These are phyloP conservation scores for Leucozona laternaria DNA, from an alignment of 2,888 invertebrate genomes.

Conservation along the genomic window DNA sequence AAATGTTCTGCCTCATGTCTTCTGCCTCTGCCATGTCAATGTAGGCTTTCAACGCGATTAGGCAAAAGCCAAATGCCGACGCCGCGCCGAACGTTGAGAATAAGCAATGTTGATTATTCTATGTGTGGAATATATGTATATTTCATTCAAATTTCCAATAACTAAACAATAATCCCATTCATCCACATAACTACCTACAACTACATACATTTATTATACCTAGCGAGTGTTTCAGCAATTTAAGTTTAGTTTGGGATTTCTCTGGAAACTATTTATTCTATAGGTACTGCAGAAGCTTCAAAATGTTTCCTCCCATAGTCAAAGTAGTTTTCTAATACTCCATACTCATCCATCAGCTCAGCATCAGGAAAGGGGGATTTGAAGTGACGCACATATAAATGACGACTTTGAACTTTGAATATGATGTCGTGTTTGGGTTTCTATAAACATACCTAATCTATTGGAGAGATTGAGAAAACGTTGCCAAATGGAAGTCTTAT, in stretches of 20 bases:
- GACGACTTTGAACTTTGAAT: background rate
- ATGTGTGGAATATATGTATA: background rate
- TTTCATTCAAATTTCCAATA: slow-evolving; percentile 10
- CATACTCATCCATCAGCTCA: background rate
- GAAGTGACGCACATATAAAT: background rate
- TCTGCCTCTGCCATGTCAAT: background rate
- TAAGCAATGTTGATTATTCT: background rate
- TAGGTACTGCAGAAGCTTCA: background rate
- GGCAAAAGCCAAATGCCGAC: background rate
- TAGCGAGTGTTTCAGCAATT: background rate
- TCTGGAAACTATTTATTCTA: background rate
- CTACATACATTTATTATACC: no score
- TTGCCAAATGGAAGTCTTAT: background rate
- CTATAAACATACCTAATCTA: no score
- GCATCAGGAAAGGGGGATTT: background rate
- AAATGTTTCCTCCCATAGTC: background rate
- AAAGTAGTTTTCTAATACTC: background rate
- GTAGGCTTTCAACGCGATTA: slow-evolving; percentile 6
- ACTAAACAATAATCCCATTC: slow-evolving; percentile 4
- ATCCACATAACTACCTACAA: background rate
- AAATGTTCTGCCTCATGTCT: background rate
- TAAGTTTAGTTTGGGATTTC: background rate
- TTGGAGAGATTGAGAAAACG: background rate
- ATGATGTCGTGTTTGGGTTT: background rate
- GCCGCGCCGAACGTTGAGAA: no score